Evolutionary conservation across 2,888 invertebrate genomes (phyloP).

Genomic region (Andrena praecox): DNA sequence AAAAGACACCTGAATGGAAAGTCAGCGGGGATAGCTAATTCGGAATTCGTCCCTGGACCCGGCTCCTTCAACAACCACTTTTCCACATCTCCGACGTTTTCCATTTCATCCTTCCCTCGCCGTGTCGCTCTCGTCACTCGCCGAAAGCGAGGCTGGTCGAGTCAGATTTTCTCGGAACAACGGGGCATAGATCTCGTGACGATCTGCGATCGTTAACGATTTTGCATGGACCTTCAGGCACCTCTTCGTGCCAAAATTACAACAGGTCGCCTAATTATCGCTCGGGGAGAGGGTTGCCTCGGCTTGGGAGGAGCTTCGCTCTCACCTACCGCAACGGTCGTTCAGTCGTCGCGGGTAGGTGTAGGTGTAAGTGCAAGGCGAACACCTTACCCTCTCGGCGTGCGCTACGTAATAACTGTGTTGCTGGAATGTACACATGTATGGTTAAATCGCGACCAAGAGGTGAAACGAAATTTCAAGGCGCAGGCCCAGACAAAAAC

Average conservation of each 20-base stretch:
- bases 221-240: slow-evolving; percentile 56
- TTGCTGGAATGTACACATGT: background rate
- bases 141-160: background rate
- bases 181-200: background rate
- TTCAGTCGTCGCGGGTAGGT: slow-evolving; percentile 45
- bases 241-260: slow-evolving; percentile 67
- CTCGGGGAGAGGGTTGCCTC: slow-evolving; percentile 35
- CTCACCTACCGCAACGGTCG: slow-evolving; percentile 69
- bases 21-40: slow-evolving; percentile 75
- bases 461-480: slow-evolving; percentile 10
- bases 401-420: slow-evolving; percentile 10
- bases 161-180: slow-evolving; percentile 6
- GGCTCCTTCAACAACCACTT: background rate
- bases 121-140: background rate
- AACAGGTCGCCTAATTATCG: slow-evolving; percentile 69
- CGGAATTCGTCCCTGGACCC: slow-evolving; percentile 69
- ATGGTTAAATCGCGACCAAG: background rate
- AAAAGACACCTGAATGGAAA: slow-evolving; percentile 65
- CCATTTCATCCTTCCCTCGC: background rate
- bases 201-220: slow-evolving; percentile 67
- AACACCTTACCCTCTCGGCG: background rate
- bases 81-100: slow-evolving; percentile 20
- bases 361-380: slow-evolving; percentile 3
- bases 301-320: slow-evolving; percentile 44
- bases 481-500: slow-evolving; percentile 3